Evolutionary conservation across 2,888 invertebrate genomes (phyloP).

Genomic region (Archaeoteleia sp.): DNA sequence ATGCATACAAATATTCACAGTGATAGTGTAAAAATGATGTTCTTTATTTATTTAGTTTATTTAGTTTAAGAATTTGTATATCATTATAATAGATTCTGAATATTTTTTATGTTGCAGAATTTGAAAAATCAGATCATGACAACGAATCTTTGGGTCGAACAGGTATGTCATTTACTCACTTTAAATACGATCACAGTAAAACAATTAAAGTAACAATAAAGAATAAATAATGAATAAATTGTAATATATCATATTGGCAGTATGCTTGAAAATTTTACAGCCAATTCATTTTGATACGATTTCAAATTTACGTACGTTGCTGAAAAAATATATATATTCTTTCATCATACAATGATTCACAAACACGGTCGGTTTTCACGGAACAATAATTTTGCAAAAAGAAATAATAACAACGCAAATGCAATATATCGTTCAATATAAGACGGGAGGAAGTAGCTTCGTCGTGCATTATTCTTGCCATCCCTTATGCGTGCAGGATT

Average conservation of each 20-base stretch:
- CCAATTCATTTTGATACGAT: no score
- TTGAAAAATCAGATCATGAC: conserved; percentile 83
- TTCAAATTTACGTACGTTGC: no score
- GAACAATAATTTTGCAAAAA: neutral
- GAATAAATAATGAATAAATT: no score
- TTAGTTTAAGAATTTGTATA: neutral
- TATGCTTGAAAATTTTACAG: no score
- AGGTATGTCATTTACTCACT: conserved; percentile 73
- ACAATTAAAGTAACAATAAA: no score
- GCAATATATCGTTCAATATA: neutral
- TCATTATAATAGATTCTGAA: neutral
- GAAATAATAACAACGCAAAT: neutral
- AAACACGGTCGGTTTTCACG: neutral
- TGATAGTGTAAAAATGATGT: conserved; percentile 16
- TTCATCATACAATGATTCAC: no score
- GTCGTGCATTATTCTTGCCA: conserved; percentile 19
- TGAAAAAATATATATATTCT: no score
- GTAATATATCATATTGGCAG: no score
- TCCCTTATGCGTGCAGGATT: conserved; percentile 25
- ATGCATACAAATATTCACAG: no score
- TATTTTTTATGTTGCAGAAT: conserved; percentile 76
- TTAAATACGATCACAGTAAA: neutral
- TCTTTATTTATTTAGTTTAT: neutral
- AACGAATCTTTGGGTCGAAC: conserved; percentile 81
- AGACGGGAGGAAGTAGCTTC: conserved; percentile 1